Evolutionary conservation across 2,888 invertebrate species (phyloP), one percentile per base, ranked within the genome.

Genomic region (Parnassius apollo): DNA sequence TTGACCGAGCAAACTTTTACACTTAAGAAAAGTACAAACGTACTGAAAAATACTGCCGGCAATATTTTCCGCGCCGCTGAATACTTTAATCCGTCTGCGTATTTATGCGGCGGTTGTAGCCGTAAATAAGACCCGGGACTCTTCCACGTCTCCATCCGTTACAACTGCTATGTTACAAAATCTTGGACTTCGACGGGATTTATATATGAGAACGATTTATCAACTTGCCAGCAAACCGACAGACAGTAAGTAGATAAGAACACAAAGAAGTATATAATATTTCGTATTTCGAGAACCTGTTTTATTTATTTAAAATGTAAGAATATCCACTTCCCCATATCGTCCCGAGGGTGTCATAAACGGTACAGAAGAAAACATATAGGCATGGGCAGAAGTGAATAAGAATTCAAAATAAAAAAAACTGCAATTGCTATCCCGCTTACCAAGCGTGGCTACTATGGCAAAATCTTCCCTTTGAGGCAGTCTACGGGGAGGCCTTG

Each of bases 111-210:
- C 74, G 74, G 78, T 71, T 73, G 74, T 74, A 74, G 77, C 76
- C 75, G 78, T 81, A 84, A 85, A 87, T 84, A 87, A 85, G 78
- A 76, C 76, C 71, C 69, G 71, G 73, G 73, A 82, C 80, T 85
- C 80, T 78, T 75, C 76, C 79, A 81, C 54, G 81, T 78, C 80
- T 80, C 80, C 84, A 84, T 86, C 85, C 82, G 82, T 86, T 88
- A 83, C 81, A 83, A 82, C 80, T 77, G 77, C 77, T 78, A 81
- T 87, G 83, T 83, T 82, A 60, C 67, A 74, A 77, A 76, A 75
- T 73, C 74, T 75, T 59, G 70, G 77, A 76, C 74, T 79, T 77
- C 71, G 72, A 65, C 77, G 77, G 72, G 69, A 76, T 79, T 67
- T 66, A 62, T 65, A 68, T 68, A 67, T 62, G 63, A 64, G 57